Evolutionary conservation across 2,888 invertebrate species (phyloP).

Genomic region (Hypolimnas misippus): DNA sequence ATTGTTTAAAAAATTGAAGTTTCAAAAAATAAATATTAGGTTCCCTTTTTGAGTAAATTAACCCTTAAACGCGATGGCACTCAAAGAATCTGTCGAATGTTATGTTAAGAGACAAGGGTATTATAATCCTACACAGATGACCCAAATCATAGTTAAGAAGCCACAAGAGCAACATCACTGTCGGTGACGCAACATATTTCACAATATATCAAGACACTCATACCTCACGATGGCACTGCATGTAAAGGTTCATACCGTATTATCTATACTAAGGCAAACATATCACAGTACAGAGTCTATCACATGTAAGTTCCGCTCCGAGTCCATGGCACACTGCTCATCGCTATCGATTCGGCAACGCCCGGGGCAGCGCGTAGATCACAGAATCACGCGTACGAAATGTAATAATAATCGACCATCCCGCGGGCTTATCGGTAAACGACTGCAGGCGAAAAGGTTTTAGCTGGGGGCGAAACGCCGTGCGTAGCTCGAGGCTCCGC

Average conservation of each 20-base stretch:
- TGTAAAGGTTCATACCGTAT: conserved; percentile 77
- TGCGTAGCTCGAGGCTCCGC: conserved; percentile 79
- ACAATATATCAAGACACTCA: conserved; percentile 48
- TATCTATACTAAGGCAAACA: conserved; percentile 79
- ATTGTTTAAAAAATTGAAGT: no score
- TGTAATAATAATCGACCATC: conserved; percentile 83
- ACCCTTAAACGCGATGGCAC: no score
- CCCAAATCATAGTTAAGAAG: not conserved
- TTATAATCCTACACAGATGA: no score
- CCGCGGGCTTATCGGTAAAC: conserved; percentile 83
- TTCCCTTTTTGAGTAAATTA: no score
- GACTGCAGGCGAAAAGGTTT: conserved; percentile 84
- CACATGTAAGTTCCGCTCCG: conserved; percentile 57
- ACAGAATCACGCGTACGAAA: conserved; percentile 76
- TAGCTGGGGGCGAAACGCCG: conserved; percentile 82
- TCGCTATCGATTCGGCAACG: conserved; percentile 72
- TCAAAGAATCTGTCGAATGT: no score
- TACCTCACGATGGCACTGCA: conserved; percentile 84
- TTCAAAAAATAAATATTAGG: no score
- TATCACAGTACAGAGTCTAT: conserved; percentile 76
- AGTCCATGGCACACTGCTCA: conserved; percentile 53
- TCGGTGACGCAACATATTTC: not conserved
- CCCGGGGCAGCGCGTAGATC: conserved; percentile 72
- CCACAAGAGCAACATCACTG: not conserved
- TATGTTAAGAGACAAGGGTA: no score